Percentiles rank a stretch among this genome's conserved stretches.
phyloP scores from a whole-genome alignment of 2,797 vertebrate species.

The Ptychobarbus kaznakovi region DNA sequence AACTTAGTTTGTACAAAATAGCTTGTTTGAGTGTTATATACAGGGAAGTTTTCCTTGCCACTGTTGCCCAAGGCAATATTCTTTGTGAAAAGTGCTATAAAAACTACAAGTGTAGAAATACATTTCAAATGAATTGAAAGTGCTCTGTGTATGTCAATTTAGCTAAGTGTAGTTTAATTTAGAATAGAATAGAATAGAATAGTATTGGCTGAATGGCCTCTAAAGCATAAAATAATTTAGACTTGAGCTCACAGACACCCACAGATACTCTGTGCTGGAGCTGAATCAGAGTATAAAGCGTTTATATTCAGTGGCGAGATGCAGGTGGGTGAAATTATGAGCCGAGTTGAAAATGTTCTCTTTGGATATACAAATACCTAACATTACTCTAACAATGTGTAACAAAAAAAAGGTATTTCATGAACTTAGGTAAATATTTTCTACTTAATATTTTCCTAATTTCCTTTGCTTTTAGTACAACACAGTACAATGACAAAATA shows the following conservation, averaged over 20 bases:
- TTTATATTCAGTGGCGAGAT: background rate
- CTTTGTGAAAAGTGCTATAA: background rate
- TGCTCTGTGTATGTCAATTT: background rate
- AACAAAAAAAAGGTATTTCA: background rate
- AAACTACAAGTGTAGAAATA: background rate
- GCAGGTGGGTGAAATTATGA: background rate
- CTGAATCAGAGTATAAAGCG: background rate
- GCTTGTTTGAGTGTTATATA: background rate
- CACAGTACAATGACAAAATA: background rate
- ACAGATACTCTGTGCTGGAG: background rate
- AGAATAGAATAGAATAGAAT: background rate
- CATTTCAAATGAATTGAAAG: background rate
- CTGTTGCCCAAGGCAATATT: background rate
- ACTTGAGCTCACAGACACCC: background rate
- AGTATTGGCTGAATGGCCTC: background rate
- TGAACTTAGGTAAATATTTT: background rate
- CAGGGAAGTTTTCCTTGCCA: background rate
- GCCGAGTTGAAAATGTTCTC: background rate
- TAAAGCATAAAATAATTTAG: background rate
- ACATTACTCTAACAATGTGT: background rate
- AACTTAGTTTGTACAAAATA: background rate
- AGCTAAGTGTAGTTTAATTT: too few relatives aligned
- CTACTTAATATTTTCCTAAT: background rate
- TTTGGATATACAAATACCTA: background rate
- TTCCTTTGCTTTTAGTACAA: background rate